Percentiles rank a stretch among this genome's conserved stretches.
Conservation (phyloP, 2,113 vertebrate genomes). For the Thomomys bottae region DNA sequence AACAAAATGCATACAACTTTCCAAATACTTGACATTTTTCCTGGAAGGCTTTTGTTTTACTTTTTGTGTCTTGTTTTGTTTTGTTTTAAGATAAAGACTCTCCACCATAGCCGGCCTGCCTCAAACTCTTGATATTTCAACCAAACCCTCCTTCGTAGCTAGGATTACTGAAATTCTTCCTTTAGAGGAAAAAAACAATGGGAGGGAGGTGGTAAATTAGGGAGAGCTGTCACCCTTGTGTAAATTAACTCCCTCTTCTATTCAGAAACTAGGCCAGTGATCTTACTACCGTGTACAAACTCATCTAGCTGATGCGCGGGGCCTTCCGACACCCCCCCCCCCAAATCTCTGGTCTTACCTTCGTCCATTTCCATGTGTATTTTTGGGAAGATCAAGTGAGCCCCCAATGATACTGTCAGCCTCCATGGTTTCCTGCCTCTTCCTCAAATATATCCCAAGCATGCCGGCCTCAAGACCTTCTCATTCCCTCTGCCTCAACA, state of each 20-base stretch:
- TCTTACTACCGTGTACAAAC: not conserved
- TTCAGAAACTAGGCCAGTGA: not conserved
- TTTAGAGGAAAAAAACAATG: too few species aligned
- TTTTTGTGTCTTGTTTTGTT: not conserved
- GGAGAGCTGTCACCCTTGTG: not conserved
- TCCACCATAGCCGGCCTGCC: not conserved
- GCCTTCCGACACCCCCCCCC: too few species aligned
- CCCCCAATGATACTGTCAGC: too few species aligned
- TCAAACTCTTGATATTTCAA: not conserved
- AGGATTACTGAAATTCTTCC: not conserved
- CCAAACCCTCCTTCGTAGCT: not conserved
- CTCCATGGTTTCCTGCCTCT: fast-evolving
- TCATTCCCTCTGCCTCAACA: not conserved
- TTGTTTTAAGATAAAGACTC: not conserved
- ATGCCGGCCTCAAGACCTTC: not conserved
- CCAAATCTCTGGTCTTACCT: not conserved
- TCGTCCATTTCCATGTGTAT: too few species aligned
- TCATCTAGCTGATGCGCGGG: not conserved
- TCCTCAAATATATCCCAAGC: not conserved
- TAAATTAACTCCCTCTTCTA: not conserved
- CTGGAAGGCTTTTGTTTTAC: too few species aligned
- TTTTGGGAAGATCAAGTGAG: not conserved
- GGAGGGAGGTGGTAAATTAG: too few species aligned
- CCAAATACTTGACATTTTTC: too few species aligned
- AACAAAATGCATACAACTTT: too few species aligned